Evolutionary conservation across 2,888 invertebrate genomes (phyloP).

Genomic region (Perizoma flavofasciatum): DNA sequence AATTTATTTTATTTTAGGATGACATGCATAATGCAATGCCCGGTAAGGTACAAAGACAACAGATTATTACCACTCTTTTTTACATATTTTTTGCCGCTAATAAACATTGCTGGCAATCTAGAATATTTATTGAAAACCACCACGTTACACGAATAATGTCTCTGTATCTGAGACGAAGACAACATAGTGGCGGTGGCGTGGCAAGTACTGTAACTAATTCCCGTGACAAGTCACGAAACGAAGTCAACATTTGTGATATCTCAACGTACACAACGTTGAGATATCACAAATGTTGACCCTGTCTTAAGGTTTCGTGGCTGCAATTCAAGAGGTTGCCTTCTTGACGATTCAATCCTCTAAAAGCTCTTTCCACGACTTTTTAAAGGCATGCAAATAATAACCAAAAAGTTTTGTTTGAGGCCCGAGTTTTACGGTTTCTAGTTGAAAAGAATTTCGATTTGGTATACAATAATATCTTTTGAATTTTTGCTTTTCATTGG

Average conservation of each 20-base stretch:
- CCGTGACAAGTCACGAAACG: conserved; percentile 19
- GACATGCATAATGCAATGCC: too few relatives aligned
- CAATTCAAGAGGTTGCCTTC: conserved; percentile 37
- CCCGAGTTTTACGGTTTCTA: conserved; percentile 6
- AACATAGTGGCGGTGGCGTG: too few relatives aligned
- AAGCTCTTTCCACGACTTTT: conserved; percentile 47
- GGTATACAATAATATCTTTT: conserved; percentile 7
- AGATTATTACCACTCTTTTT: too few relatives aligned
- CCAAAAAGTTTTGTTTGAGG: conserved; percentile 27
- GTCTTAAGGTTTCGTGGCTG: conserved; percentile 21
- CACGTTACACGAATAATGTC: too few relatives aligned
- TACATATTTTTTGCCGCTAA: too few relatives aligned
- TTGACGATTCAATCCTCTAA: conserved; percentile 64
- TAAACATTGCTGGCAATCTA: too few relatives aligned
- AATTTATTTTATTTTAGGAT: too few relatives aligned
- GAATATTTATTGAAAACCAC: too few relatives aligned
- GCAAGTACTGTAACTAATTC: too few relatives aligned
- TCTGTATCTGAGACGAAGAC: too few relatives aligned
- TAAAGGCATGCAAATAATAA: conserved; percentile 46
- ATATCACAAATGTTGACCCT: not conserved
- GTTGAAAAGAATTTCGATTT: conserved; percentile 26
- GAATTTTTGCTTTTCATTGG: conserved; percentile 15
- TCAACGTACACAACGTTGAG: too few relatives aligned
- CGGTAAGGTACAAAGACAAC: too few relatives aligned
- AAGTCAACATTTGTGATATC: not conserved